phyloP scores from a whole-genome alignment of 1,140 invertebrate genomes.

The Neelides sp. region DNA sequence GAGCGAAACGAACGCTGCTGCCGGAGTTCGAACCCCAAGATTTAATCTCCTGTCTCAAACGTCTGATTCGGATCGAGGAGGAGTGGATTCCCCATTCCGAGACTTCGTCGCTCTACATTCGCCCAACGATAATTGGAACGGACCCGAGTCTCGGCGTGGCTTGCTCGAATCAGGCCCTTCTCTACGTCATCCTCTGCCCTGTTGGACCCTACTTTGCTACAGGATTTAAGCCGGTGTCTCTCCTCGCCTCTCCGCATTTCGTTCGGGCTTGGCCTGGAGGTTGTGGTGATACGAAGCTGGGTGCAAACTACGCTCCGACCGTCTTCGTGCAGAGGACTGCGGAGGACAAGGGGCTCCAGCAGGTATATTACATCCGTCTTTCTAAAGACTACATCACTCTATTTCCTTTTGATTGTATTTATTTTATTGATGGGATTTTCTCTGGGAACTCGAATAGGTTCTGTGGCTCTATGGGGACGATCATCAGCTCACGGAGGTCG shows the following conservation, averaged over 20 bases:
- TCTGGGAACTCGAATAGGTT: no score
- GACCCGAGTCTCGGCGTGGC: conserved; percentile 86
- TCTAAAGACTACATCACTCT: no score
- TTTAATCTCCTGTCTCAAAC: conserved; percentile 71
- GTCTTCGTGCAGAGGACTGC: conserved; percentile 71
- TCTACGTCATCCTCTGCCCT: conserved; percentile 84
- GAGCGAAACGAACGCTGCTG: conserved; percentile 69
- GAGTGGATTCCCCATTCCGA: conserved; percentile 93
- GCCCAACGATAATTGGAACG: conserved; percentile 91
- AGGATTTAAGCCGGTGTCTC: conserved; percentile 57
- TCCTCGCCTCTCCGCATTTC: conserved; percentile 65
- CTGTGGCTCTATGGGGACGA: conserved; percentile 93
- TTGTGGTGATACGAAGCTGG: conserved; percentile 86
- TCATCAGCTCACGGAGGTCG: conserved; percentile 90
- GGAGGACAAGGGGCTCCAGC: conserved; percentile 65
- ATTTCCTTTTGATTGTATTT: no score
- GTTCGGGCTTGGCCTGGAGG: conserved; percentile 92
- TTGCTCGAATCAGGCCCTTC: conserved; percentile 63
- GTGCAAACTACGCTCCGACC: conserved; percentile 82
- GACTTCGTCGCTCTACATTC: conserved; percentile 80
- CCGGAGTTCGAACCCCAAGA: conserved; percentile 82
- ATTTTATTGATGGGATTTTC: no score
- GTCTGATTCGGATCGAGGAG: conserved; percentile 80
- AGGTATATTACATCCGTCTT: no score
- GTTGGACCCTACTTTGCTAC: conserved; percentile 81